Percentiles rank a stretch among this genome's conserved stretches.
Evolutionary conservation across 1,140 invertebrate genomes (phyloP).

Genomic region (Bombus pyrosoma): DNA sequence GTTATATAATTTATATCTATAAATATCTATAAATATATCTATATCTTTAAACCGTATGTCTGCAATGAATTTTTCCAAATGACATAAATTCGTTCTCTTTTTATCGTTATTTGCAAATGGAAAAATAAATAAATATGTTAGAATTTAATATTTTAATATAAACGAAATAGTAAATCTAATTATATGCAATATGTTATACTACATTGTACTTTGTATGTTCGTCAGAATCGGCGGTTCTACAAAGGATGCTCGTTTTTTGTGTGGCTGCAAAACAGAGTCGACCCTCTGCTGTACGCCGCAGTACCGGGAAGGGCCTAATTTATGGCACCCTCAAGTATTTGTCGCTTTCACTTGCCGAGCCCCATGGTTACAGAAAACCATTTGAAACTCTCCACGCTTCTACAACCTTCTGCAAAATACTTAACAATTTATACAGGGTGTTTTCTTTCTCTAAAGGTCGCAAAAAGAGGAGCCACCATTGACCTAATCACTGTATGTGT

Average conservation of each 20-base stretch:
- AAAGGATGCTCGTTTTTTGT: background rate
- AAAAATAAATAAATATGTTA: background rate
- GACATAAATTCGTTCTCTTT: too few species aligned
- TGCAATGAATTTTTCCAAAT: too few species aligned
- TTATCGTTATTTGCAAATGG: background rate
- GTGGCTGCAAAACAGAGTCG: background rate
- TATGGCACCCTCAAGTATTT: background rate
- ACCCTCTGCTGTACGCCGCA: background rate
- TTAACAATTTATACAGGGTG: background rate
- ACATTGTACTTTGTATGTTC: background rate
- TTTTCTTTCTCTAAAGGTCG: too few species aligned
- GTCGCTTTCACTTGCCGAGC: background rate
- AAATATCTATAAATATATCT: too few species aligned
- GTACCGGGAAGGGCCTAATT: background rate
- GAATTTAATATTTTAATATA: background rate
- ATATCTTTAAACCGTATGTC: too few species aligned
- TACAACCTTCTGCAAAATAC: background rate
- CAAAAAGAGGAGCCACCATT: too few species aligned
- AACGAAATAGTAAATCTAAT: background rate
- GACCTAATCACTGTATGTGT: too few species aligned
- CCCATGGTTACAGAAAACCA: background rate
- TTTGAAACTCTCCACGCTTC: background rate
- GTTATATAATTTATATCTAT: too few species aligned
- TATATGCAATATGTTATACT: background rate
- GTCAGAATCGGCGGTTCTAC: background rate